A percentile compares a stretch with the other conserved stretches of the same genome.
These are phyloP conservation scores for Anas flavirostris DNA, from an alignment of 2,797 vertebrate genomes.

Conservation along the genomic window DNA sequence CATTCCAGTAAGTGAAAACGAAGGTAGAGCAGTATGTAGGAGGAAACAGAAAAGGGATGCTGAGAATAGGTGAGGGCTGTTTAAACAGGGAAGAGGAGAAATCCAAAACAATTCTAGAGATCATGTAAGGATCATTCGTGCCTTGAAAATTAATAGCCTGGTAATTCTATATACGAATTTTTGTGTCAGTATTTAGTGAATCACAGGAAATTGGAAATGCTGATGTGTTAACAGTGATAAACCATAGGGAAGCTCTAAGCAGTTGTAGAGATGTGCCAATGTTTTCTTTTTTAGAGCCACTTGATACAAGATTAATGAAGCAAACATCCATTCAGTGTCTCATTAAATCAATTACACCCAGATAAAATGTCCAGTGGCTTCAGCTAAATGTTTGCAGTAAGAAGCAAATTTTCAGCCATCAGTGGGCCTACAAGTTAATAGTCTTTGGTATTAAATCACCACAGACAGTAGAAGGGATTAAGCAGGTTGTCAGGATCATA, in stretches of 20 bases:
- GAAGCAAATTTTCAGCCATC: not conserved
- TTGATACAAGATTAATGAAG: constrained; percentile 59
- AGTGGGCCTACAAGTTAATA: not conserved
- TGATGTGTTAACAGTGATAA: constrained; percentile 68
- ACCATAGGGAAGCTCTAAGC: constrained; percentile 63
- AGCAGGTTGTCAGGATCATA: not conserved
- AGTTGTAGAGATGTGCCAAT: constrained; percentile 68
- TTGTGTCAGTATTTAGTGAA: constrained; percentile 64
- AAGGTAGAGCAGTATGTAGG: not conserved
- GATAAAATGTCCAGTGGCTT: constrained; percentile 42
- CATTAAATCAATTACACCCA: constrained; percentile 55
- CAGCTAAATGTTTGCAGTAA: constrained; percentile 36
- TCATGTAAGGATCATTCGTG: constrained; percentile 36
- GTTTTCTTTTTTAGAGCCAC: constrained; percentile 71
- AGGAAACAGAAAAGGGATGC: constrained; percentile 14
- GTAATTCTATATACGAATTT: constrained; percentile 62
- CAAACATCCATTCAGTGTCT: constrained; percentile 28
- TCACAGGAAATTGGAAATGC: constrained; percentile 56
- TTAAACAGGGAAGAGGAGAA: constrained; percentile 31
- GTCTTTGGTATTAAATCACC: constrained; percentile 19
- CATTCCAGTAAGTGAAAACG: not conserved
- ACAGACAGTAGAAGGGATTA: constrained; percentile 12
- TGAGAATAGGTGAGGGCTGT: constrained; percentile 5
- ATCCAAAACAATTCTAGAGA: not conserved
- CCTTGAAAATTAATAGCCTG: constrained; percentile 65